phyloP scores from a whole-genome alignment of 2,113 vertebrate genomes.

The Carollia perspicillata region DNA sequence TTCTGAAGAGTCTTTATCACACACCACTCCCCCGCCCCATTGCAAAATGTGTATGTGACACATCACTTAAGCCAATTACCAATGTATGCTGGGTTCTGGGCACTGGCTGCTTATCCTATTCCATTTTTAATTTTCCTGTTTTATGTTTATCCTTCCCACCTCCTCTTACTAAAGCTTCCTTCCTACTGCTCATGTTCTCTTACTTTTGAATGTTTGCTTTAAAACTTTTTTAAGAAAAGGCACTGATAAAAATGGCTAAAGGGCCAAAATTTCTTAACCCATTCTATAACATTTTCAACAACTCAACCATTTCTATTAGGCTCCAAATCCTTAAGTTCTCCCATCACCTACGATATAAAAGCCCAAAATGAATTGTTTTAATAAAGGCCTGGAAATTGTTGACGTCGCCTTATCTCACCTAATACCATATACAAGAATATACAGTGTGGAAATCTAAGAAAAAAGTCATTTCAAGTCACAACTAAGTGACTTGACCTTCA shows the following conservation, averaged over 20 bases:
- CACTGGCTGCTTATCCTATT: background rate
- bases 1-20: background rate
- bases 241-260: background rate
- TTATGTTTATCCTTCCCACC: background rate
- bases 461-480: background rate
- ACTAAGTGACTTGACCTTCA: background rate
- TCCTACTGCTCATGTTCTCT: background rate
- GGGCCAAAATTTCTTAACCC: background rate
- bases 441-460: background rate
- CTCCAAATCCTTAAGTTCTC: background rate
- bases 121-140: background rate
- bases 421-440: background rate
- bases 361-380: background rate
- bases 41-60: accelerated
- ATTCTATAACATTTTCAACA: background rate
- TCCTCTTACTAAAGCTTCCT: background rate
- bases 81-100: background rate
- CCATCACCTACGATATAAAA: background rate
- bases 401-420: background rate
- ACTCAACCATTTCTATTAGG: background rate
- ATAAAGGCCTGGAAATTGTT: background rate
- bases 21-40: no score
- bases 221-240: background rate
- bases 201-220: background rate
- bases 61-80: background rate